Conservation (phyloP, 2,888 invertebrate species). For the Lumbricus terrestris region DNA sequence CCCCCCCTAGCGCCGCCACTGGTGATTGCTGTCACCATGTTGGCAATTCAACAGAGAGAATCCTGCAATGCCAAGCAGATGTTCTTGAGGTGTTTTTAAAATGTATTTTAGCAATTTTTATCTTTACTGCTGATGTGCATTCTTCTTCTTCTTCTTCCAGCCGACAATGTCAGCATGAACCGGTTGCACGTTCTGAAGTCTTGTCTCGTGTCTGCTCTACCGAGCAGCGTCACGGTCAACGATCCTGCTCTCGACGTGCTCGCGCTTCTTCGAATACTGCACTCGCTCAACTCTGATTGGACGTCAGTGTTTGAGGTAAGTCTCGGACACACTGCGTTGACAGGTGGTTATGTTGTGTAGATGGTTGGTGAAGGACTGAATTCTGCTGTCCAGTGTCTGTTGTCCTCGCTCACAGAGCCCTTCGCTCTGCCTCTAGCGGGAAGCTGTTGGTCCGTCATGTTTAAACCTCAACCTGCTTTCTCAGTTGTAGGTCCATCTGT, state of each 20-base stretch:
- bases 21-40: too few species aligned
- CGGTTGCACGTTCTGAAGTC: constrained; percentile 63
- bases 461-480: too few species aligned
- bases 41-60: not conserved
- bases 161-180: not conserved
- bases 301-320: constrained; percentile 72
- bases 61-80: not conserved
- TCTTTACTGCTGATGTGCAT: not conserved
- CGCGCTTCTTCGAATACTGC: constrained; percentile 81
- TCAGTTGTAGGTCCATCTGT: too few species aligned
- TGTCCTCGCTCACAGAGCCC: too few species aligned
- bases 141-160: not conserved
- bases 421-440: too few species aligned
- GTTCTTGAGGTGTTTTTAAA: not conserved
- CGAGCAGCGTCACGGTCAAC: constrained; percentile 75
- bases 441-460: too few species aligned
- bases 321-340: not conserved
- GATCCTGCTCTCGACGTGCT: constrained; percentile 90
- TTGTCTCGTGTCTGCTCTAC: constrained; percentile 74
- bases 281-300: constrained; percentile 90
- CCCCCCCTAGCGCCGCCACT: too few species aligned
- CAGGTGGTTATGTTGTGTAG: not conserved
- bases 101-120: not conserved
- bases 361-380: not conserved
- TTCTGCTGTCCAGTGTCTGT: not conserved